Percentiles rank a stretch among this genome's conserved stretches.
Evolutionary conservation across 2,797 vertebrate genomes (phyloP).

Genomic region (Menidia menidia): DNA sequence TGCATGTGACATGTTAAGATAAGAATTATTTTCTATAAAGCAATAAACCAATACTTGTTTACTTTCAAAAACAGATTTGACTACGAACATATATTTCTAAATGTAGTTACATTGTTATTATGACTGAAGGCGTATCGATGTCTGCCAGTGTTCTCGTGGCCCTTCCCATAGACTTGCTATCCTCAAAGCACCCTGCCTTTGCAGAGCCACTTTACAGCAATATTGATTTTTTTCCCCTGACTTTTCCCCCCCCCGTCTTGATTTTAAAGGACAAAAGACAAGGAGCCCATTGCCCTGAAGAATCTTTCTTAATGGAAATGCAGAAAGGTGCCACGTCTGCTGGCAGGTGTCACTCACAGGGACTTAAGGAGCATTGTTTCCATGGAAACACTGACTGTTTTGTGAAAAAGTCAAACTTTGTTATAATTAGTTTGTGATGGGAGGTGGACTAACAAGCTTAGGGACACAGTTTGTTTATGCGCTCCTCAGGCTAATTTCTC

Average conservation of each 20-base stretch:
- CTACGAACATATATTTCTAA: background rate
- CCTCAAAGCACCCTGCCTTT: constrained; percentile 50
- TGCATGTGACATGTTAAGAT: constrained; percentile 21
- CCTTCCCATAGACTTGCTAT: constrained; percentile 22
- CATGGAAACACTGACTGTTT: constrained; percentile 39
- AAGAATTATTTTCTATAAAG: constrained; percentile 15
- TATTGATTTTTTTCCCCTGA: constrained; percentile 65
- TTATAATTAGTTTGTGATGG: constrained; percentile 66
- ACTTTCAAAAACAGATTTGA: constrained; percentile 24
- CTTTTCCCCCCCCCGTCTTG: constrained; percentile 22
- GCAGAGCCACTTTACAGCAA: constrained; percentile 64
- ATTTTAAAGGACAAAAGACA: constrained; percentile 72
- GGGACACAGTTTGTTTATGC: constrained; percentile 68
- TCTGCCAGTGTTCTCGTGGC: constrained; percentile 40
- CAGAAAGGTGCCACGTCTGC: constrained; percentile 23
- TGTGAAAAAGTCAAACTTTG: constrained; percentile 49
- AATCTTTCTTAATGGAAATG: constrained; percentile 42
- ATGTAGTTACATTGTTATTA: constrained; percentile 31
- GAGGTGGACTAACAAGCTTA: constrained; percentile 64
- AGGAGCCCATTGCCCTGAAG: constrained; percentile 35
- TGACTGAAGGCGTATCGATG: constrained; percentile 63
- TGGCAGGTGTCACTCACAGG: constrained; percentile 62
- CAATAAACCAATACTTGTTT: constrained; percentile 20
- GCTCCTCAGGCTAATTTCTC: constrained; percentile 71
- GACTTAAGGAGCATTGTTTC: constrained; percentile 43